Conservation (phyloP, 2,888 invertebrate genomes). For the Sarcophaga variegata region DNA sequence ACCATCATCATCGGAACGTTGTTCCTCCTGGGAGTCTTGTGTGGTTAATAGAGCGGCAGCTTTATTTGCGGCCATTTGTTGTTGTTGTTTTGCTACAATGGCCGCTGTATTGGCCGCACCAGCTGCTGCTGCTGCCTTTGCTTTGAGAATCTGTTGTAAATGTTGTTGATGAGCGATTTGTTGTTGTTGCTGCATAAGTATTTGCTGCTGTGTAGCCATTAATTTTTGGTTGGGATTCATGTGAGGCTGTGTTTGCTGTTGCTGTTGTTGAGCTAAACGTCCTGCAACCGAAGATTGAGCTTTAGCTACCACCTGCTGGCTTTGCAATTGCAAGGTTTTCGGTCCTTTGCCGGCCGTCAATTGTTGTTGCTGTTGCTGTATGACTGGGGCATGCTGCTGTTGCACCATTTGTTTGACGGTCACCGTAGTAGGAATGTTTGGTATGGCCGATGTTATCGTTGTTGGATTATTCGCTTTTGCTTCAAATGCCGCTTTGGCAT, state of each 20-base stretch:
- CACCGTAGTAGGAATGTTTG: slow-evolving; percentile 76
- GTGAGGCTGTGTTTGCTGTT: slow-evolving; percentile 75
- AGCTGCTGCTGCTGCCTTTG: slow-evolving; percentile 78
- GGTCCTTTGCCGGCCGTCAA: slow-evolving; percentile 71
- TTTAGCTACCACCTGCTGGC: slow-evolving; percentile 68
- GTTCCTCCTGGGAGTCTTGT: slow-evolving; percentile 78
- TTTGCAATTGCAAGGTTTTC: slow-evolving; percentile 69
- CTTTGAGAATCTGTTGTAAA: slow-evolving; percentile 79
- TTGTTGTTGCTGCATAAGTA: slow-evolving; percentile 73
- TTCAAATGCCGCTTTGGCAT: slow-evolving; percentile 64
- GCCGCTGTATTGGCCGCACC: slow-evolving; percentile 77
- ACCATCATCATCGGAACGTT: slow-evolving; percentile 81
- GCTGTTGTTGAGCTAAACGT: slow-evolving; percentile 75
- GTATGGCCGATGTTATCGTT: slow-evolving; percentile 70
- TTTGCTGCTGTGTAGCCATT: slow-evolving; percentile 78
- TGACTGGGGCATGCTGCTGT: slow-evolving; percentile 78
- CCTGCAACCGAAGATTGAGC: slow-evolving; percentile 72
- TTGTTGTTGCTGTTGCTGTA: slow-evolving; percentile 80
- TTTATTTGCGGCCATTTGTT: slow-evolving; percentile 76
- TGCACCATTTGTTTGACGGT: slow-evolving; percentile 79
- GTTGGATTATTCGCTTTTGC: slow-evolving; percentile 58
- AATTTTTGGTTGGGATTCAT: slow-evolving; percentile 79
- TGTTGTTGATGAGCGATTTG: slow-evolving; percentile 79
- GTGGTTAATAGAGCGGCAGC: slow-evolving; percentile 49
- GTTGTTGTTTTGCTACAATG: slow-evolving; percentile 78